Percentiles rank a stretch among this genome's conserved stretches.
Evolutionary conservation across 2,888 invertebrate species (phyloP).

Genomic region (Coecobrya sp.): DNA sequence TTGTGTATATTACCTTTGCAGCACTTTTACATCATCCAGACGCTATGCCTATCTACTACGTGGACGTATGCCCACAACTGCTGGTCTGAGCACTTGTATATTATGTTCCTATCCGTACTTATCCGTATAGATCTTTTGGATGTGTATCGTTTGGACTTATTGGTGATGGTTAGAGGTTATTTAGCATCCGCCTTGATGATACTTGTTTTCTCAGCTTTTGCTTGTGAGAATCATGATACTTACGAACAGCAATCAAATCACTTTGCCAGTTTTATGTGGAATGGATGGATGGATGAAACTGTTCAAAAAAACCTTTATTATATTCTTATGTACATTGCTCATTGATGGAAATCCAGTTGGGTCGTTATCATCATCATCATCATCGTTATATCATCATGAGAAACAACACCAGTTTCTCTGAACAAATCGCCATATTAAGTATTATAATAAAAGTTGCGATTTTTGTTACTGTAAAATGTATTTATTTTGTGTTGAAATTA

Average conservation of each 20-base stretch:
- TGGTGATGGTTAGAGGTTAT: conserved; percentile 71
- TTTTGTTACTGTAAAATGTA: conserved; percentile 38
- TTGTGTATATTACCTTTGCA: conserved; percentile 54
- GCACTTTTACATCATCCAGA: conserved; percentile 55
- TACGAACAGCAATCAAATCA: conserved; percentile 54
- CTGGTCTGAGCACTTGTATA: background rate
- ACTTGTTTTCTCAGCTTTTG: conserved; percentile 75
- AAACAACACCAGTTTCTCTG: conserved; percentile 49
- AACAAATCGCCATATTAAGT: conserved; percentile 33
- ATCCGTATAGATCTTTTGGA: conserved; percentile 45
- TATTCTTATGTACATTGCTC: conserved; percentile 33
- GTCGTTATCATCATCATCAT: conserved; percentile 46
- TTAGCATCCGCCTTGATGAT: conserved; percentile 70
- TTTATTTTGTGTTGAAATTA: background rate
- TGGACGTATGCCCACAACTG: background rate
- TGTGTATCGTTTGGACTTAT: conserved; percentile 57
- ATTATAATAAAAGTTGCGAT: conserved; percentile 27
- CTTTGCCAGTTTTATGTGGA: conserved; percentile 63
- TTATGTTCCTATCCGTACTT: background rate
- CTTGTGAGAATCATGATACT: conserved; percentile 52
- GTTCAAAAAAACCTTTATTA: background rate
- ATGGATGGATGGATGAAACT: conserved; percentile 49
- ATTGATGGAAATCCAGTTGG: conserved; percentile 66
- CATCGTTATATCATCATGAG: conserved; percentile 41
- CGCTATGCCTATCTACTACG: background rate